phyloP scores from a whole-genome alignment of 2,888 invertebrate genomes.

The Oligia fasciuncula region DNA sequence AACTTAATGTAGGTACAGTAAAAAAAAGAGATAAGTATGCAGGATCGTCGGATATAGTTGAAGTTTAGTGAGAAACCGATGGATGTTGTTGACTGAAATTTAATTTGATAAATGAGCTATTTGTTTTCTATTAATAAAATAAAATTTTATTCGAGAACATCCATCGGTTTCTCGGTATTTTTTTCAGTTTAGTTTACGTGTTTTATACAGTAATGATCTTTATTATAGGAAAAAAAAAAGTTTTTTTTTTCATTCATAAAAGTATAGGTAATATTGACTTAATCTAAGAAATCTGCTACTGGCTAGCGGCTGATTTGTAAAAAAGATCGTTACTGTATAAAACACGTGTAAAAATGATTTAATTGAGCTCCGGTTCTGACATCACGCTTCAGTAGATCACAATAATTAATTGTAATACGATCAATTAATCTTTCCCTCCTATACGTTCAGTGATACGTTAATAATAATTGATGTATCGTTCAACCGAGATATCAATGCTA shows the following conservation, averaged over 20 bases:
- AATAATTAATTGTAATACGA: constrained; percentile 48
- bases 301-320: neutral
- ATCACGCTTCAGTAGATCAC: constrained; percentile 6
- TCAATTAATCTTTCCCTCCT: constrained; percentile 36
- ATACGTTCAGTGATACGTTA: constrained; percentile 34
- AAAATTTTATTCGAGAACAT: too few relatives aligned
- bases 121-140: too few relatives aligned
- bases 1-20: too few relatives aligned
- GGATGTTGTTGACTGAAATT: too few relatives aligned
- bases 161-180: too few relatives aligned
- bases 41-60: too few relatives aligned
- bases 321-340: neutral
- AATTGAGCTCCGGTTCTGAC: constrained; percentile 8
- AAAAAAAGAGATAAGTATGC: too few relatives aligned
- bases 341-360: constrained; percentile 8
- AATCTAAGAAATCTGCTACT: neutral
- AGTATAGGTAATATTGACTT: neutral
- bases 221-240: too few relatives aligned
- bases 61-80: too few relatives aligned
- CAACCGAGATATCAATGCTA: constrained; percentile 27
- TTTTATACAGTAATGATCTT: too few relatives aligned
- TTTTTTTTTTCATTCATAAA: neutral
- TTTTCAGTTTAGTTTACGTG: too few relatives aligned
- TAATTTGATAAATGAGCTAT: too few relatives aligned
- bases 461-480: constrained; percentile 34